phyloP scores from a whole-genome alignment of 2,113 vertebrate species.

The Lathamus discolor region DNA sequence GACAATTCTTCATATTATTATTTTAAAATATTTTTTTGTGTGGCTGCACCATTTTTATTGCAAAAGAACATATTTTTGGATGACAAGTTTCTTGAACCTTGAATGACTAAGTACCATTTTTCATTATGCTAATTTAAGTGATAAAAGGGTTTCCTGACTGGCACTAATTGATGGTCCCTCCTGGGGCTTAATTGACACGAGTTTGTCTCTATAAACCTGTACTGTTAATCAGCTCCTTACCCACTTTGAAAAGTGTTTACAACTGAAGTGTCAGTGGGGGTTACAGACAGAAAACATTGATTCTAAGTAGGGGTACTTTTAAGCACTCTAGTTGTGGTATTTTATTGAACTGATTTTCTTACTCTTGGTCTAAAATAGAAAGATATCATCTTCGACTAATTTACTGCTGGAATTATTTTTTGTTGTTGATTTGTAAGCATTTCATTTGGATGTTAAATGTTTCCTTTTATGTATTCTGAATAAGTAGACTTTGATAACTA shows the following conservation, averaged over 20 bases:
- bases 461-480: background rate
- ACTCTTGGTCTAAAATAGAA: background rate
- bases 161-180: conserved; percentile 64
- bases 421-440: background rate
- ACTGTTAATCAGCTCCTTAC: conserved; percentile 33
- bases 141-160: conserved; percentile 47
- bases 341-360: background rate
- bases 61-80: background rate
- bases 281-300: conserved; percentile 7
- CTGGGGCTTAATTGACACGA: conserved; percentile 58
- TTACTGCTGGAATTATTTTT: background rate
- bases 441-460: background rate
- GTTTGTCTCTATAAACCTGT: conserved; percentile 45
- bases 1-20: background rate
- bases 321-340: background rate
- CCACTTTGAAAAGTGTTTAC: conserved; percentile 3
- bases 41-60: background rate
- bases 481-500: background rate
- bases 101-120: conserved; percentile 21
- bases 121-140: conserved; percentile 42
- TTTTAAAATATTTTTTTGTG: background rate
- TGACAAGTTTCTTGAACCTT: background rate
- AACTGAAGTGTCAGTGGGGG: background rate
- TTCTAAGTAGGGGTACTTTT: background rate
- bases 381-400: background rate